Evolutionary conservation across 30 jellyfish, hydroid and myxozoan species (phyloP), one percentile per base, ranked within the genome.

Genomic region (Turritopsis dohrnii): DNA sequence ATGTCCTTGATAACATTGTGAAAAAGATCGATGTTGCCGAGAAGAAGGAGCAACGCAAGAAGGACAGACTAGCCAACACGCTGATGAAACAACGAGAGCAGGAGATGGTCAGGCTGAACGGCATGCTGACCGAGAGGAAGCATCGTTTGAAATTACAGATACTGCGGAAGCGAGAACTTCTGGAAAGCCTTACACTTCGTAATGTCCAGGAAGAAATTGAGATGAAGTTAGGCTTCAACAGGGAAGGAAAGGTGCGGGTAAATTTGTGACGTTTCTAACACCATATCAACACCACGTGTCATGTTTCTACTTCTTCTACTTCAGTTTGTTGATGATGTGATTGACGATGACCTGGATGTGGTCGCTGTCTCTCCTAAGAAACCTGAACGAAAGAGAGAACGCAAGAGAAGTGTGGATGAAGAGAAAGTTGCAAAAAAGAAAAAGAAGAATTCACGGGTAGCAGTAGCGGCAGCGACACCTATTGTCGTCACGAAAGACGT

Each of bases 391-490:
- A 74, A 74, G 30, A 23, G 77, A 1, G 30, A 69, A 69, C 28
- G 30, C 28, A n/a, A 23, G 8, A 27, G 30, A 69, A 69, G 77
- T 27, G 31, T n/a, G 22, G 77, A 69, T 27, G 77, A 69, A 21
- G 30, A 23, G 77, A 27, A n/a, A n/a, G 22, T 27, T 69, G 77
- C 28, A 0, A 52, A 1, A 21, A 80, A 80, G 83, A 66, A 41
- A 79, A 85, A 53, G 91, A 90, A 75, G 74, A 69, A 22, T 54
- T 53, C 4, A 65, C 52, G 21, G 1, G 28, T 54, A 26, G 18
- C 41, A 3, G 84, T 25, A 28, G 25, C 76, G 84, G 1, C 77
- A 82, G 54, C 89, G 91, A 71, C 83, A 82, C 28, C n/a, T n/a
- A n/a, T n/a, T n/a, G n/a, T n/a, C n/a, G n/a, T n/a, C 92, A 22